A percentile compares a stretch with the other conserved stretches of the same genome.
Evolutionary conservation across 2,797 vertebrate species (phyloP).

Genomic region (Hapalemur alaotrensis): DNA sequence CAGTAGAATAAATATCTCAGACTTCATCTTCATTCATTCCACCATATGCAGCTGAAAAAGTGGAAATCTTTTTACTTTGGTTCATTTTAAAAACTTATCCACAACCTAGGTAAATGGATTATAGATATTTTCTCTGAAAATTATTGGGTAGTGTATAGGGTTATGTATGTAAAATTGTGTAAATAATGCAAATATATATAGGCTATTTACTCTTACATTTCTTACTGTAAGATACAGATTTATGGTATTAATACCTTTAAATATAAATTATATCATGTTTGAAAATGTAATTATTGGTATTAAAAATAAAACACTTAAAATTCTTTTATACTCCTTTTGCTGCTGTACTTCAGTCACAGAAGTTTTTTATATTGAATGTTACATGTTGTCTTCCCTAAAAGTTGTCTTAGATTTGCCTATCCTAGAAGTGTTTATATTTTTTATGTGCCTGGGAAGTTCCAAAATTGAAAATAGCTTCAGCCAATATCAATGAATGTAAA

Average conservation of each 20-base stretch:
- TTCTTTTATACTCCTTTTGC: neutral
- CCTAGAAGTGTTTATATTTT: neutral
- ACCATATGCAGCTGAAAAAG: neutral
- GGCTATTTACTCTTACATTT: neutral
- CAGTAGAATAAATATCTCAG: neutral
- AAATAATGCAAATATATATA: conserved; percentile 33
- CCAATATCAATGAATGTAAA: neutral
- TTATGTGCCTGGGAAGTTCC: neutral
- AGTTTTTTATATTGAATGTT: neutral
- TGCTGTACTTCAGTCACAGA: neutral
- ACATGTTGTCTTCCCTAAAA: neutral
- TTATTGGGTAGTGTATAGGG: conserved; percentile 61
- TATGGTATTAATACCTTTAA: neutral
- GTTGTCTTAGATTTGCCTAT: neutral
- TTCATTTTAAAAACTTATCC: conserved; percentile 54
- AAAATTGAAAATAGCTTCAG: conserved; percentile 18
- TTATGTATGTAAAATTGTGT: conserved; percentile 24
- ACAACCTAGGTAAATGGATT: neutral
- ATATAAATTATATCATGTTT: conserved; percentile 39
- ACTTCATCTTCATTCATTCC: conserved; percentile 13
- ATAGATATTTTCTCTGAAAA: conserved; percentile 40
- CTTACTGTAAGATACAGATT: neutral
- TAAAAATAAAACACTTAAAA: conserved; percentile 18
- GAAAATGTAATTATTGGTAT: conserved; percentile 42
- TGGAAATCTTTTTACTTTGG: neutral